Conservation (phyloP, 2,113 vertebrate species). For the Fulmarus glacialis region DNA sequence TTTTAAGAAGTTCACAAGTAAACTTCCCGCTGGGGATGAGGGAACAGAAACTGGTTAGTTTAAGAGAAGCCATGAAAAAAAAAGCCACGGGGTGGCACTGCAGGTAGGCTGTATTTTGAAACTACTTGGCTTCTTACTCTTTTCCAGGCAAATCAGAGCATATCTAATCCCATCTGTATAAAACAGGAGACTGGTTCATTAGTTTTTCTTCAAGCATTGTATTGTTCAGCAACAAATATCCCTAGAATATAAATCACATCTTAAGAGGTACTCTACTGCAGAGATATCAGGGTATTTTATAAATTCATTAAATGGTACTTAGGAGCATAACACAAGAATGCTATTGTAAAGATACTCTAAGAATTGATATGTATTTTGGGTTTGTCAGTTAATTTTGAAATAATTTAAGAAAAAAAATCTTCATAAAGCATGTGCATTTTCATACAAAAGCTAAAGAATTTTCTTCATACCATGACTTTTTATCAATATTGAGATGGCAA, state of each 20-base stretch:
- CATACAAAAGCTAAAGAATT: background rate
- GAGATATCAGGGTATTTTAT: background rate
- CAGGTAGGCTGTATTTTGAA: background rate
- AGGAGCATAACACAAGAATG: background rate
- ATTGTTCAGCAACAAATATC: background rate
- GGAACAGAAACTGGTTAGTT: background rate
- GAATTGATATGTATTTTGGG: rapidly evolving
- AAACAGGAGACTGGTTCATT: background rate
- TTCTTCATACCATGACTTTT: background rate
- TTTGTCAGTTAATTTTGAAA: background rate
- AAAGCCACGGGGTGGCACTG: conserved; percentile 54
- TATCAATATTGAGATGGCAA: background rate
- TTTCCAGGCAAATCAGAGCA: conserved; percentile 5
- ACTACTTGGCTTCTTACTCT: background rate
- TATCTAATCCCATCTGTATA: background rate
- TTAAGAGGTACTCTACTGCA: background rate
- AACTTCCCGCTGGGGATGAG: rapidly evolving
- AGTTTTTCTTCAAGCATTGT: background rate
- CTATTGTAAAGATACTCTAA: background rate
- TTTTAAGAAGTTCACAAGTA: background rate
- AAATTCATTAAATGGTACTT: background rate
- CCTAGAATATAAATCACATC: background rate
- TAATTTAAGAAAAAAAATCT: background rate
- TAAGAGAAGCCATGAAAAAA: background rate
- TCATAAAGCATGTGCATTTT: background rate